Percentiles rank a stretch among this genome's conserved stretches.
Conservation (phyloP, 1,140 invertebrate genomes). For the Ephestia elutella region DNA sequence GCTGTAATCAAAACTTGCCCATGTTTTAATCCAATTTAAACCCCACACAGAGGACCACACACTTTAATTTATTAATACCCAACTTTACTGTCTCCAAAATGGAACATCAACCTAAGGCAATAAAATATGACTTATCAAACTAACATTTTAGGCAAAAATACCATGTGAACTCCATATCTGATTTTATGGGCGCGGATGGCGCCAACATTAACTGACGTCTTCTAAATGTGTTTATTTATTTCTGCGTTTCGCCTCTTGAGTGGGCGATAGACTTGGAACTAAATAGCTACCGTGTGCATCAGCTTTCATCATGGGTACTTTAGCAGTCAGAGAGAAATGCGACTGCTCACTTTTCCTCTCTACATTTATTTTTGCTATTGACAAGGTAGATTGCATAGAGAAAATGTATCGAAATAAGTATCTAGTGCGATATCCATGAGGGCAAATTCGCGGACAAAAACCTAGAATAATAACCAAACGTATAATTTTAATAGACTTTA, state of each 20-base stretch:
- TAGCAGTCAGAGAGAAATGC: too few relatives aligned
- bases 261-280: neutral
- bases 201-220: neutral
- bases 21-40: too few relatives aligned
- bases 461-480: too few relatives aligned
- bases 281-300: neutral
- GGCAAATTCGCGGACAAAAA: too few relatives aligned
- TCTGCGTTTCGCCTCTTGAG: slow-evolving; percentile 7
- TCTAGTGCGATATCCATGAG: too few relatives aligned
- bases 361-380: too few relatives aligned
- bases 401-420: too few relatives aligned
- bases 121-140: neutral
- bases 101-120: neutral
- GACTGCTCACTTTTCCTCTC: too few relatives aligned
- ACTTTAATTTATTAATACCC: neutral
- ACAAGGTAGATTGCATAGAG: too few relatives aligned
- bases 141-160: neutral
- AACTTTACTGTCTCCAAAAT: neutral
- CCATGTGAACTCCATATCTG: neutral
- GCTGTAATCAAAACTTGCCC: too few relatives aligned
- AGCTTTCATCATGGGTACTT: neutral
- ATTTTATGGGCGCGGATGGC: neutral
- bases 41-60: too few relatives aligned
- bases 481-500: too few relatives aligned
- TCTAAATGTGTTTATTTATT: slow-evolving; percentile 8